These are phyloP conservation scores for Isoperla grammatica DNA, from an alignment of 2,888 invertebrate species.

Conservation along the genomic window DNA sequence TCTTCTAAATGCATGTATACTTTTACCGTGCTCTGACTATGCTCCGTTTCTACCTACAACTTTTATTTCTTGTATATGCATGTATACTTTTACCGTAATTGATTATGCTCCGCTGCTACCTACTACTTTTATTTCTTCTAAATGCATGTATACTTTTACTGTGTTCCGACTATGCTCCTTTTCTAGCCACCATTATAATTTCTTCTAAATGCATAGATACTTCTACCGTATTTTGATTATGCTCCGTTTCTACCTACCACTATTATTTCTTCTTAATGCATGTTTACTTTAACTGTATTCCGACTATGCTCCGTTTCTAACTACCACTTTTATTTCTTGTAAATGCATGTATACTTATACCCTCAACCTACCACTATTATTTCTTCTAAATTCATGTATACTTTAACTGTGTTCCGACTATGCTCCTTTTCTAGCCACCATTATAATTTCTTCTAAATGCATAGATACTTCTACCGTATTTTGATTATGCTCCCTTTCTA, in stretches of 20 bases:
- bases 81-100: no score
- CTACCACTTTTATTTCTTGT: no score
- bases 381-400: conserved; percentile 1
- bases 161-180: conserved; percentile 17
- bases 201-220: conserved; percentile 9
- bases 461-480: conserved; percentile 22
- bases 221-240: no score
- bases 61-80: no score
- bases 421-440: background rate
- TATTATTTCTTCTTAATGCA: no score
- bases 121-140: background rate
- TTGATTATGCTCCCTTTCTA: conserved; percentile 7
- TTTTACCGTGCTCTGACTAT: no score
- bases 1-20: no score
- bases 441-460: conserved; percentile 1
- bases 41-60: conserved; percentile 23
- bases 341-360: no score
- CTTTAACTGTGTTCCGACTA: background rate
- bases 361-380: background rate
- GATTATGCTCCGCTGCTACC: background rate
- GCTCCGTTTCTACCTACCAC: no score
- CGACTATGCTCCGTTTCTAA: no score
- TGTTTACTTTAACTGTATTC: no score
- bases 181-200: conserved; percentile 10
- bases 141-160: background rate